Conservation (phyloP, 2,113 vertebrate species). For the Malurus elegans region DNA sequence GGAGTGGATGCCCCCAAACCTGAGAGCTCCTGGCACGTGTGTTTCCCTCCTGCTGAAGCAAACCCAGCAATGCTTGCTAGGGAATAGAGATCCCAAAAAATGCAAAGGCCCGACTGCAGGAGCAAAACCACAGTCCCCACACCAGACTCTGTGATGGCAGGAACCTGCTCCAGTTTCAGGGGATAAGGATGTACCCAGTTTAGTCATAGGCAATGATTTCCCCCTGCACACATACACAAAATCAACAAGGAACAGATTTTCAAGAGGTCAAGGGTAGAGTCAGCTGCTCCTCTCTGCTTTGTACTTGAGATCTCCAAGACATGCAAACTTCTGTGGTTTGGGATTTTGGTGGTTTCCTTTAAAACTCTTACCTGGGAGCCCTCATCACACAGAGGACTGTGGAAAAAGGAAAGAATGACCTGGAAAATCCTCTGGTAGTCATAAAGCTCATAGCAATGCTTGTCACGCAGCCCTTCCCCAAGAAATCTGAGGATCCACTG, state of each 20-base stretch:
- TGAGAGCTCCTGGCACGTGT: neutral
- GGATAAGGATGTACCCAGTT: neutral
- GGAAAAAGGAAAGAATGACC: constrained; percentile 83
- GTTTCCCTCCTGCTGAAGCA: neutral
- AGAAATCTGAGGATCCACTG: constrained; percentile 86
- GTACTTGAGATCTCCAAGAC: neutral
- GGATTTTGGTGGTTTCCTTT: neutral
- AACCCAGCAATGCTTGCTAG: neutral
- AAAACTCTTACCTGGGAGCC: constrained; percentile 73
- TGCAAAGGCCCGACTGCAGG: neutral
- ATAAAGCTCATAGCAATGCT: constrained; percentile 82
- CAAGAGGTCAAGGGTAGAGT: neutral
- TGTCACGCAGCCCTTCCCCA: constrained; percentile 83
- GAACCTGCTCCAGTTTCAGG: neutral
- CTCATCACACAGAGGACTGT: constrained; percentile 83
- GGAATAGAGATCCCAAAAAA: neutral
- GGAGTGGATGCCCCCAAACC: neutral
- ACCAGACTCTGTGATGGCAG: neutral
- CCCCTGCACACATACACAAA: neutral
- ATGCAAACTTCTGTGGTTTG: neutral
- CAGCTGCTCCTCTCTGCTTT: neutral
- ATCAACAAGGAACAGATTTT: neutral
- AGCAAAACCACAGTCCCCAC: neutral
- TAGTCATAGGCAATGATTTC: neutral
- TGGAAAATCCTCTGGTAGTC: constrained; percentile 85